A percentile compares a stretch with the other conserved stretches of the same genome.
Conservation (phyloP, 2,888 invertebrate species). For the Melipona beecheii region DNA sequence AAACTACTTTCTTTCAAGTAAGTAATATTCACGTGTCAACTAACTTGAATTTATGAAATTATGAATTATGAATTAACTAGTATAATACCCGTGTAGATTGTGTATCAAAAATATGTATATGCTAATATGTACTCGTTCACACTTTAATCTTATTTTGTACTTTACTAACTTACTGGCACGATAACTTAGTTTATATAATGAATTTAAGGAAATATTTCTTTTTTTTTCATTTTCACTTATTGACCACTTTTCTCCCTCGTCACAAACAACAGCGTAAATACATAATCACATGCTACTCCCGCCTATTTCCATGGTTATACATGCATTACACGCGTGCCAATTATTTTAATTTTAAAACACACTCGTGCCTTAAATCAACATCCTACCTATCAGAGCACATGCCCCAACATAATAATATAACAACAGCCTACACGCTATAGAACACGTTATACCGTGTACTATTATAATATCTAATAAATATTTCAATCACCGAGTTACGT, state of each 20-base stretch:
- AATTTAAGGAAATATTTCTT: neutral
- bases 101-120: neutral
- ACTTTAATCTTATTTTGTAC: neutral
- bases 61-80: neutral
- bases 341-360: neutral
- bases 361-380: slow-evolving; percentile 3
- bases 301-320: neutral
- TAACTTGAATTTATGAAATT: neutral
- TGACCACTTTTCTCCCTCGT: neutral
- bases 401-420: neutral
- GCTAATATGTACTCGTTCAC: neutral
- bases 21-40: neutral
- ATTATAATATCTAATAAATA: slow-evolving; percentile 1
- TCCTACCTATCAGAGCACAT: neutral
- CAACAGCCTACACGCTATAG: neutral
- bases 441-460: neutral
- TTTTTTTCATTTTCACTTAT: neutral
- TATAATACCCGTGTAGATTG: neutral
- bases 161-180: neutral
- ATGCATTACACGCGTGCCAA: neutral
- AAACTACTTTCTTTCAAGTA: neutral
- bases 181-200: neutral
- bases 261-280: neutral
- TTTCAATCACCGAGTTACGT: neutral
- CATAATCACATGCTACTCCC: neutral